Evolutionary conservation across 2,888 invertebrate species (phyloP).

Genomic region (Petrolisthes cinctipes): DNA sequence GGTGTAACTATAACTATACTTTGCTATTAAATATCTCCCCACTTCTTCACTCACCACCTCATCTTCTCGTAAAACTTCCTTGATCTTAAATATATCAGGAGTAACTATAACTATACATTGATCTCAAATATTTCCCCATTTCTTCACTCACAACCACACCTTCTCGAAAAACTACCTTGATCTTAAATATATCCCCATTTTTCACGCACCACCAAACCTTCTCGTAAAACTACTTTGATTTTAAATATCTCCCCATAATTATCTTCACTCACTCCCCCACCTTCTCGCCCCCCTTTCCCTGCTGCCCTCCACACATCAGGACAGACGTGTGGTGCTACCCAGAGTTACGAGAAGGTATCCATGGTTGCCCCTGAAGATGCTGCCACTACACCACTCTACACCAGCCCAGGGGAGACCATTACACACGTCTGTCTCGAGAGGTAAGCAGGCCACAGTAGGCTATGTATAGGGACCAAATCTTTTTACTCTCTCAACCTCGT

Average conservation of each 20-base stretch:
- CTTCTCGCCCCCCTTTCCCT: neutral
- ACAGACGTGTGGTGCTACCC: neutral
- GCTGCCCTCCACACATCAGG: neutral
- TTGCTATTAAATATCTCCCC: no score
- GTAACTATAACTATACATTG: no score
- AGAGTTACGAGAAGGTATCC: neutral
- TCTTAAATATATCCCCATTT: neutral
- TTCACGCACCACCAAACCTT: neutral
- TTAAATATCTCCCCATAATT: neutral
- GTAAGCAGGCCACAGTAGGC: neutral
- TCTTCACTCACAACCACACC: no score
- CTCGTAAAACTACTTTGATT: neutral
- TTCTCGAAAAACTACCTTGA: neutral
- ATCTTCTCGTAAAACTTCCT: no score
- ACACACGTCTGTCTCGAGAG: slow-evolving; percentile 7
- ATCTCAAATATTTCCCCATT: no score
- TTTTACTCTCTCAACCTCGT: neutral
- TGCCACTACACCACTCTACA: neutral
- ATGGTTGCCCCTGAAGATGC: neutral
- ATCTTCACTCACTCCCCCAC: neutral
- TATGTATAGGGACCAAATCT: no score
- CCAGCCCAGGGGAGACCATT: neutral
- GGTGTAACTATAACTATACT: no score
- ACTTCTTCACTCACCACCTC: no score
- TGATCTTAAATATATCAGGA: no score